Conservation (phyloP, 2,888 invertebrate species). For the Leptura quadrifasciata region DNA sequence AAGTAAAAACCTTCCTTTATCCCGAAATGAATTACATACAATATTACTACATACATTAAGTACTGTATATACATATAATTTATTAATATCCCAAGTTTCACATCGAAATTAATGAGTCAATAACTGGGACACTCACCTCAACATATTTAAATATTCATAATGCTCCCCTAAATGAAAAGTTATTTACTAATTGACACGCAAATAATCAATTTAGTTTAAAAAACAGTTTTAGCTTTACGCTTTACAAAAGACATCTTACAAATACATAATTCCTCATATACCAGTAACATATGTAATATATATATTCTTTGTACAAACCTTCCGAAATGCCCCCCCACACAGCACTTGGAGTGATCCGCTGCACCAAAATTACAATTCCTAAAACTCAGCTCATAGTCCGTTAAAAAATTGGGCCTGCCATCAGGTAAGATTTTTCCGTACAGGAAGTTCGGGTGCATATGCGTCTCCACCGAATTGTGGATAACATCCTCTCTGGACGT, state of each 20-base stretch:
- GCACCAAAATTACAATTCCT: slow-evolving; percentile 65
- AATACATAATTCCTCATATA: background rate
- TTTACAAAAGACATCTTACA: background rate
- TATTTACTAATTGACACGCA: background rate
- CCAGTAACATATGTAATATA: background rate
- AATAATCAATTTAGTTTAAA: too few species aligned
- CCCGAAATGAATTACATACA: too few species aligned
- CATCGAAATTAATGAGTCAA: background rate
- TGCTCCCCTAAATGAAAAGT: background rate
- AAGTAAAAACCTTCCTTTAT: too few species aligned
- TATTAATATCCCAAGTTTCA: background rate
- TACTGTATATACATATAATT: too few species aligned
- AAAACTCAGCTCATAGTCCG: slow-evolving; percentile 67
- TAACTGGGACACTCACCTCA: background rate
- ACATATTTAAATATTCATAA: background rate
- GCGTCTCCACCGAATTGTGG: slow-evolving; percentile 59
- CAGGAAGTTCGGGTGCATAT: slow-evolving; percentile 67
- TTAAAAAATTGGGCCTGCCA: slow-evolving; percentile 66
- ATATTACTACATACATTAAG: too few species aligned
- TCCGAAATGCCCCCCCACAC: slow-evolving; percentile 68
- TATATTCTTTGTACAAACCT: slow-evolving; percentile 44
- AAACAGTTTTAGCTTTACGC: too few species aligned
- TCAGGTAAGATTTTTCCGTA: slow-evolving; percentile 66
- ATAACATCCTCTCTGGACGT: slow-evolving; percentile 56
- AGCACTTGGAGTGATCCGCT: slow-evolving; percentile 67